A percentile compares a stretch with the other conserved stretches of the same genome.
Evolutionary conservation across 2,888 invertebrate species (phyloP).

Genomic region (Lutraria lutraria): DNA sequence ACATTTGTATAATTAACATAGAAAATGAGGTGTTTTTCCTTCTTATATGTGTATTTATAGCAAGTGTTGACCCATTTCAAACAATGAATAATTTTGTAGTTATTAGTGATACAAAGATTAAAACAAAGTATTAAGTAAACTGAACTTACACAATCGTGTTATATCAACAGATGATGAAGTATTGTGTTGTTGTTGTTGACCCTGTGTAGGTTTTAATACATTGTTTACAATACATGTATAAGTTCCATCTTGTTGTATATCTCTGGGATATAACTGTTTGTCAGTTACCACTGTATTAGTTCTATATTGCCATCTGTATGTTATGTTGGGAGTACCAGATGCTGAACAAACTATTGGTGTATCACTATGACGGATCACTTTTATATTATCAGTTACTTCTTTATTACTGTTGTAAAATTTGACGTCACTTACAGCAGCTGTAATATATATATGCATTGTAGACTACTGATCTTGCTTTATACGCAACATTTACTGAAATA

Average conservation of each 20-base stretch:
- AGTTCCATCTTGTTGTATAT: conserved; percentile 6
- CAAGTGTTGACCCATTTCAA: too few species aligned
- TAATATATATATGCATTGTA: not conserved
- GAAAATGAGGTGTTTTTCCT: too few species aligned
- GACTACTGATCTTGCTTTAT: too few species aligned
- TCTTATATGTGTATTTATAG: too few species aligned
- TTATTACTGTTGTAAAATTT: not conserved
- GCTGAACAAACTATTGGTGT: not conserved
- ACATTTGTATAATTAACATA: too few species aligned
- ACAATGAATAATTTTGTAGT: too few species aligned
- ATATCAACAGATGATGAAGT: not conserved
- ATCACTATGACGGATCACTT: not conserved
- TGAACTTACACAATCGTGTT: not conserved
- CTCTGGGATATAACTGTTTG: not conserved
- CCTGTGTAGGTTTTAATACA: not conserved
- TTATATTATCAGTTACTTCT: not conserved
- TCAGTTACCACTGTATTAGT: not conserved
- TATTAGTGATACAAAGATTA: too few species aligned
- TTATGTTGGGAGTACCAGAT: not conserved
- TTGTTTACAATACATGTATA: not conserved
- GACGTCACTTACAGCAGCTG: not conserved
- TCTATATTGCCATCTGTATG: not conserved
- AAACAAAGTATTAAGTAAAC: not conserved
- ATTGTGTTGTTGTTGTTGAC: not conserved
- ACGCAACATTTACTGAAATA: too few species aligned